Evolutionary conservation across 2,113 vertebrate species (phyloP).

Genomic region (Azemiops feae): DNA sequence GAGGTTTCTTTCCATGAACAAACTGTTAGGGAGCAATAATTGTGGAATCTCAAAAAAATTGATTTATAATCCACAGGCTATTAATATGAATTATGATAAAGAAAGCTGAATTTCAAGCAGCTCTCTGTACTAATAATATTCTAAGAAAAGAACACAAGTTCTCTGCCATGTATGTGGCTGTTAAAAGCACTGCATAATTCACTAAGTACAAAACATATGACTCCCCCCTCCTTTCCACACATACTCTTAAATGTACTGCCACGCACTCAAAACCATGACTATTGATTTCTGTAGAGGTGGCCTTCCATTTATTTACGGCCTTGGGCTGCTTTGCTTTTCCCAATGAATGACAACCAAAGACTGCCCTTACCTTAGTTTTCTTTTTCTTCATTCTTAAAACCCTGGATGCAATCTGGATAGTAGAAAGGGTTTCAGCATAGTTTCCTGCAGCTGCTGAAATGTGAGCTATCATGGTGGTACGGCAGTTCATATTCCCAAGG

Average conservation of each 20-base stretch:
- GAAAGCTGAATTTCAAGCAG: neutral
- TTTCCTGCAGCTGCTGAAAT: slow-evolving; percentile 88
- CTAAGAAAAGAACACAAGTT: slow-evolving; percentile 25
- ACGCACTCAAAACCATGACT: accelerated
- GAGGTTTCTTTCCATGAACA: slow-evolving; percentile 28
- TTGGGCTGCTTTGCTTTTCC: accelerated
- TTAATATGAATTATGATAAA: slow-evolving; percentile 18
- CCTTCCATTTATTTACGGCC: neutral
- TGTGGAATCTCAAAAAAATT: slow-evolving; percentile 15
- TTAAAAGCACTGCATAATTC: neutral
- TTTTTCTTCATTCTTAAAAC: slow-evolving; percentile 99
- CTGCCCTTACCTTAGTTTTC: slow-evolving; percentile 89
- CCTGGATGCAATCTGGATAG: slow-evolving; percentile 93
- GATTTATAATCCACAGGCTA: slow-evolving; percentile 6
- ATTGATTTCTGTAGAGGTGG: neutral
- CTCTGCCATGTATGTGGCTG: neutral
- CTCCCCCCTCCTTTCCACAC: neutral
- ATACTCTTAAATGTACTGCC: neutral
- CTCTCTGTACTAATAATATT: slow-evolving; percentile 16
- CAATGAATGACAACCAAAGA: neutral
- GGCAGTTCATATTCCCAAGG: slow-evolving; percentile 98
- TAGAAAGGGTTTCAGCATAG: slow-evolving; percentile 94
- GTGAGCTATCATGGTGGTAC: slow-evolving; percentile 98
- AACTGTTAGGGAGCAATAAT: neutral
- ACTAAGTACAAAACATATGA: neutral